These are phyloP conservation scores for Acinonyx jubatus DNA, from an alignment of 2,113 vertebrate species.

Conservation along the genomic window DNA sequence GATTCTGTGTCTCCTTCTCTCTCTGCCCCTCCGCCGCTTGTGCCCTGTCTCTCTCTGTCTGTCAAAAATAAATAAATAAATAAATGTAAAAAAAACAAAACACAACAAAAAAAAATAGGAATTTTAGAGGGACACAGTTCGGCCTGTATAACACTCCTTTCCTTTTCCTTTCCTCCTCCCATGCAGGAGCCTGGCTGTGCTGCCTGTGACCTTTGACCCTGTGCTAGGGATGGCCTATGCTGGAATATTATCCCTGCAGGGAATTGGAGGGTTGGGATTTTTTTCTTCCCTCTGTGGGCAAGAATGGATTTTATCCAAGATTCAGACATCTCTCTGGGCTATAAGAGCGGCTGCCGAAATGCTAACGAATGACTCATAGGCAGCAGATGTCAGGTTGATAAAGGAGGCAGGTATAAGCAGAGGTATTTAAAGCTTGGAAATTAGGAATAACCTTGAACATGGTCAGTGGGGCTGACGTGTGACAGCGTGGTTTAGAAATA, in stretches of 20 bases:
- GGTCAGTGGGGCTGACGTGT: rapidly evolving
- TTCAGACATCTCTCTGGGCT: background rate
- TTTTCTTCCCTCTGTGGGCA: background rate
- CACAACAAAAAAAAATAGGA: no score
- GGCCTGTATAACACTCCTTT: background rate
- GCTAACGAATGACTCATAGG: slow-evolving; percentile 43
- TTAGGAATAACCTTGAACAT: background rate
- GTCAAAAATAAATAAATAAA: no score
- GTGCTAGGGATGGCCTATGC: no score
- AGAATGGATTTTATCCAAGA: background rate
- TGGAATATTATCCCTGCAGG: background rate
- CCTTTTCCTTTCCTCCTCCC: no score
- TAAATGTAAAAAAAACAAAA: no score
- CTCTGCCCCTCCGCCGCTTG: no score
- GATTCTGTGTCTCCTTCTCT: no score
- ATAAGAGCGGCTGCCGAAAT: background rate
- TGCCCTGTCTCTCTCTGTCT: no score
- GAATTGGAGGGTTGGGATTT: background rate
- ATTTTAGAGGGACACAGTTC: background rate
- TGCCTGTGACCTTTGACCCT: background rate
- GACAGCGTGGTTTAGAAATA: background rate
- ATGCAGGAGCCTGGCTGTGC: background rate
- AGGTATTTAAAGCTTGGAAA: slow-evolving; percentile 41
- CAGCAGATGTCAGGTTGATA: background rate
- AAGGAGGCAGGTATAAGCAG: background rate